Conservation (phyloP, 2,797 vertebrate species). For the Catostomus latipinnis region DNA sequence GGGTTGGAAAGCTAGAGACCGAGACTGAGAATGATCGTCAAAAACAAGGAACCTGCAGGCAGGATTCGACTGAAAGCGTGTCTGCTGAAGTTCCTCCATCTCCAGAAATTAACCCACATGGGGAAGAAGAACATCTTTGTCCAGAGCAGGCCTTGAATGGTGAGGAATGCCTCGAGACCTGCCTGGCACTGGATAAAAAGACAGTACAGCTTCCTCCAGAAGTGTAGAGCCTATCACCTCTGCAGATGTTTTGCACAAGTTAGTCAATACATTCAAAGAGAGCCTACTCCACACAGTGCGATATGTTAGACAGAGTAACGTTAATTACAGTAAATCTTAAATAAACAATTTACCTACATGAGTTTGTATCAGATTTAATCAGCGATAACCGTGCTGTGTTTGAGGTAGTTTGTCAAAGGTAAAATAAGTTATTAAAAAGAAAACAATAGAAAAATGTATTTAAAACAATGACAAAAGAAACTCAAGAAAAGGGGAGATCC, state of each 20-base stretch:
- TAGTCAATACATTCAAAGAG: constrained; percentile 74
- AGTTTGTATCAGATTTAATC: constrained; percentile 29
- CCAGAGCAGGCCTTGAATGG: constrained; percentile 41
- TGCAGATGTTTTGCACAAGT: constrained; percentile 87
- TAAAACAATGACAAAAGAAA: constrained; percentile 27
- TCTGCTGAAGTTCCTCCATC: constrained; percentile 67
- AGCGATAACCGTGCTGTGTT: constrained; percentile 57
- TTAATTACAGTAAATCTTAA: constrained; percentile 31
- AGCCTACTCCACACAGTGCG: constrained; percentile 67
- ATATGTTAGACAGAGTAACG: constrained; percentile 43
- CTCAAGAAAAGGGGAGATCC: constrained; percentile 16
- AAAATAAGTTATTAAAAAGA: constrained; percentile 51
- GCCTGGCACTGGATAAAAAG: constrained; percentile 65
- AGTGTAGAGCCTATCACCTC: constrained; percentile 67
- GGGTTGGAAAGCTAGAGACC: constrained; percentile 53
- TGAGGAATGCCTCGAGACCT: constrained; percentile 64
- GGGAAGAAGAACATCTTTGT: constrained; percentile 11
- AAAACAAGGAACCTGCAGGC: constrained; percentile 65
- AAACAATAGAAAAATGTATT: constrained; percentile 51
- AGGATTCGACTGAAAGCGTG: constrained; percentile 70
- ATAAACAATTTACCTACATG: constrained; percentile 42
- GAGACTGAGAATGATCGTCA: constrained; percentile 48
- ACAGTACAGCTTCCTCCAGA: constrained; percentile 77
- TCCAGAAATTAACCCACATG: constrained; percentile 58
- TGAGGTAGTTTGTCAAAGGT: constrained; percentile 52